Evolutionary conservation across 2,113 vertebrate genomes (phyloP).

Genomic region (Siniperca knerii): DNA sequence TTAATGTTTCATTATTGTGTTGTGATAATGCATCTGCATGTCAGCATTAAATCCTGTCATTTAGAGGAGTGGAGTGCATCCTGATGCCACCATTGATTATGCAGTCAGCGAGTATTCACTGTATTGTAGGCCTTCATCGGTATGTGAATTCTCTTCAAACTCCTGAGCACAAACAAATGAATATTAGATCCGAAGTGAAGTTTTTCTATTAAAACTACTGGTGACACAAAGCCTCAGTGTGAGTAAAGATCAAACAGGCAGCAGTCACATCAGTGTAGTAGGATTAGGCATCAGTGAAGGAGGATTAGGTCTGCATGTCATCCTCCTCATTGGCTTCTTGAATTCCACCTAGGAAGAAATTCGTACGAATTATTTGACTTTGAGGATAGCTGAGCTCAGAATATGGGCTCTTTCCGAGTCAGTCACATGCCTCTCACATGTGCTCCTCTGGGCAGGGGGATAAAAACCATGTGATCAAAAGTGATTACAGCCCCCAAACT

Average conservation of each 20-base stretch:
- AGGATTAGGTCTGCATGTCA: constrained; percentile 55
- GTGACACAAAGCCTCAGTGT: constrained; percentile 9
- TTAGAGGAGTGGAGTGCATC: background rate
- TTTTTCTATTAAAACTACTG: constrained; percentile 13
- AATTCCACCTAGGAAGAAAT: constrained; percentile 49
- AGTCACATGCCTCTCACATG: constrained; percentile 80
- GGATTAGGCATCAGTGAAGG: constrained; percentile 49
- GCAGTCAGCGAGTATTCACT: background rate
- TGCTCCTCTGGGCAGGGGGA: constrained; percentile 39
- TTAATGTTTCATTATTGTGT: constrained; percentile 1
- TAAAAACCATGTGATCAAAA: constrained; percentile 62
- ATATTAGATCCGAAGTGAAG: background rate
- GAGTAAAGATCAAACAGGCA: constrained; percentile 47
- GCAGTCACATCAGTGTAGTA: background rate
- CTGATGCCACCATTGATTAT: background rate
- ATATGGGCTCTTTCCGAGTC: constrained; percentile 30
- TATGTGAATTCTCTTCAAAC: background rate
- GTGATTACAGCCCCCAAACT: constrained; percentile 40
- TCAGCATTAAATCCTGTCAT: background rate
- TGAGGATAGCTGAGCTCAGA: constrained; percentile 42
- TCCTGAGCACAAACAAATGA: background rate
- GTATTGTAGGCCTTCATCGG: background rate
- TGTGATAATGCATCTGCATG: constrained; percentile 3
- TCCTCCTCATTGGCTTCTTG: constrained; percentile 32
- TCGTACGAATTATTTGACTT: constrained; percentile 58